Evolutionary conservation across 1,140 invertebrate genomes (phyloP).

Genomic region (Melanaphis sacchari): DNA sequence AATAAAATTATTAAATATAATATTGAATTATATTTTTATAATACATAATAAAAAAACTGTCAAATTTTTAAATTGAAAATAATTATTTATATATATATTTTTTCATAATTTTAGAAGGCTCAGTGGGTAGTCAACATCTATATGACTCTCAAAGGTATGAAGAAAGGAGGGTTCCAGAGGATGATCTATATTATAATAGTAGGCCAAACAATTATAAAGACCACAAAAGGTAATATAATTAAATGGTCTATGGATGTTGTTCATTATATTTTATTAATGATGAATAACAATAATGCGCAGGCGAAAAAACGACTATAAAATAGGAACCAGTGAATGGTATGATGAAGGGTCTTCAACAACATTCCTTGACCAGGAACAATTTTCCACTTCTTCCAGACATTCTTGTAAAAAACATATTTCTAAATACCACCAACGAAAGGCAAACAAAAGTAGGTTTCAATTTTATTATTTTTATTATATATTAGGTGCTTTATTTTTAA

Average conservation of each 20-base stretch:
- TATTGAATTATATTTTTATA: not conserved
- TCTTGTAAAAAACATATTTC: constrained; percentile 53
- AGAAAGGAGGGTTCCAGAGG: constrained; percentile 62
- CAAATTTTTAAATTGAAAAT: not conserved
- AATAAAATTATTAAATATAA: not conserved
- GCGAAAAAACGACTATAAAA: constrained; percentile 51
- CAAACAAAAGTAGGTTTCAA: constrained; percentile 35
- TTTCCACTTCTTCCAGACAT: constrained; percentile 45
- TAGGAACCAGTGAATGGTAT: constrained; percentile 39
- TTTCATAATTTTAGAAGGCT: constrained; percentile 11
- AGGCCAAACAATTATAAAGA: constrained; percentile 75
- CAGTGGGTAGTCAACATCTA: not conserved
- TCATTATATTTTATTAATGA: not conserved
- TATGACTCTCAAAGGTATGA: constrained; percentile 38
- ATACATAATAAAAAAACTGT: not conserved
- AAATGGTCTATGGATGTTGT: not conserved
- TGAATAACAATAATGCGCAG: not conserved
- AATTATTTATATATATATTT: not conserved
- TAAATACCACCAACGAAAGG: constrained; percentile 44
- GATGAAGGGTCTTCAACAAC: constrained; percentile 44
- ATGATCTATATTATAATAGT: constrained; percentile 91
- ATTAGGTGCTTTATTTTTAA: not conserved
- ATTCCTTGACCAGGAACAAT: constrained; percentile 10
- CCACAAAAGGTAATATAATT: constrained; percentile 45
- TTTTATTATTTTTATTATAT: not conserved